Evolutionary conservation across 2,888 invertebrate genomes (phyloP).

Genomic region (Amiota mariae): DNA sequence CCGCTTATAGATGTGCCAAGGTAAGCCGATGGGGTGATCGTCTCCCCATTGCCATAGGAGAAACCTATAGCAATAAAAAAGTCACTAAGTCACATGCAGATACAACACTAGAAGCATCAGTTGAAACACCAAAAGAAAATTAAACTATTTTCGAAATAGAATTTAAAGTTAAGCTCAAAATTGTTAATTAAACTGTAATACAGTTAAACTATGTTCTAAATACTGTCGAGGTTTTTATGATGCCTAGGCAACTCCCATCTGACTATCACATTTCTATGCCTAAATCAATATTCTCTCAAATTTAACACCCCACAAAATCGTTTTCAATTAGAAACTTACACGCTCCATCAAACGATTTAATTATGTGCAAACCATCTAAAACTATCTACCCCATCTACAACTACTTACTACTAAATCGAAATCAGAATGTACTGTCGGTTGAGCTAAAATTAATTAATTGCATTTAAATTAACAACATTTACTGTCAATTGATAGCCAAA

Average conservation of each 20-base stretch:
- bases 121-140: conserved; percentile 26
- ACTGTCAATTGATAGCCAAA: conserved; percentile 24
- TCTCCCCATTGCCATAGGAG: conserved; percentile 79
- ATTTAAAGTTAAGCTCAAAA: not conserved
- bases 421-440: conserved; percentile 35
- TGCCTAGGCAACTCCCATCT: too few species aligned
- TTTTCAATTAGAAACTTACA: conserved; percentile 41
- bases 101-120: conserved; percentile 9
- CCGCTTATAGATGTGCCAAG: conserved; percentile 83
- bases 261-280: not conserved
- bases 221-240: too few species aligned
- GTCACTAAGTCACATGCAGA: conserved; percentile 8
- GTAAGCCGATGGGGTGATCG: conserved; percentile 86
- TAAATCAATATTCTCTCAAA: not conserved
- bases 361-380: conserved; percentile 59
- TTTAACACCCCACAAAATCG: not conserved
- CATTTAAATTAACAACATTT: conserved; percentile 48
- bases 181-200: conserved; percentile 14
- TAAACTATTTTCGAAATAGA: not conserved
- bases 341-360: conserved; percentile 52
- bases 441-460: conserved; percentile 55
- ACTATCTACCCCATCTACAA: not conserved
- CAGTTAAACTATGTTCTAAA: not conserved
- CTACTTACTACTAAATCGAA: not conserved
- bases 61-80: conserved; percentile 37